Conservation (phyloP, 64 coral and sea anemone genomes). For the Platygyra sinensis region DNA sequence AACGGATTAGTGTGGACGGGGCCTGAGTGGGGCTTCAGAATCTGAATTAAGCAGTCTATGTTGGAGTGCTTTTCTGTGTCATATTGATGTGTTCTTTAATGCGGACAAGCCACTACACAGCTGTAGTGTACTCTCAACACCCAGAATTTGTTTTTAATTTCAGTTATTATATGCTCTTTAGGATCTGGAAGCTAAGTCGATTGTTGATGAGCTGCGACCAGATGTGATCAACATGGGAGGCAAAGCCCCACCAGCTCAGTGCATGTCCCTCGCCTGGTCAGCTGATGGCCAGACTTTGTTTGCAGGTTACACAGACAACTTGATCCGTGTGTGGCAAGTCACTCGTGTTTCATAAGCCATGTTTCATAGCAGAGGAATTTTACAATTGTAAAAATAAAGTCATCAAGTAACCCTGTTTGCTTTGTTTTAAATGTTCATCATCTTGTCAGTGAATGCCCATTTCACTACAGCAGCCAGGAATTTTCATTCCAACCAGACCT, state of each 20-base stretch:
- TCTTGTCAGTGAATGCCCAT: no score
- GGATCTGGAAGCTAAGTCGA: constrained; percentile 92
- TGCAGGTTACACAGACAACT: constrained; percentile 96
- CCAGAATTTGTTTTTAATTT: no score
- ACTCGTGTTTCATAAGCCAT: constrained; percentile 60
- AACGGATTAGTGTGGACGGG: no score
- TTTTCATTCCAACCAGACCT: no score
- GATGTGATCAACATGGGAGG: constrained; percentile 93
- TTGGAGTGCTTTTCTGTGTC: no score
- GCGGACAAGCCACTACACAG: no score
- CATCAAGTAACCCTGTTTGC: neutral
- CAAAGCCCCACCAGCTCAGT: constrained; percentile 67
- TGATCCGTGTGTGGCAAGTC: constrained; percentile 99
- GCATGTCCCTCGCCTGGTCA: constrained; percentile 97
- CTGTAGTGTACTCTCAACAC: no score
- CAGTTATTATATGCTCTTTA: neutral
- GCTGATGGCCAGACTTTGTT: constrained; percentile 95
- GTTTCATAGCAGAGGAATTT: constrained; percentile 27
- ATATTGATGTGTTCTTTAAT: no score
- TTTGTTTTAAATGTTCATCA: neutral
- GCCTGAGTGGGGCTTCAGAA: no score
- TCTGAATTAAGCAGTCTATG: no score
- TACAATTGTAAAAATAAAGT: constrained; percentile 44
- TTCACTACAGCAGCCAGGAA: no score
- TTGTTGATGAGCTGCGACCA: constrained; percentile 87